Conservation (phyloP, 2,113 vertebrate species). For the Chaetodon auriga region DNA sequence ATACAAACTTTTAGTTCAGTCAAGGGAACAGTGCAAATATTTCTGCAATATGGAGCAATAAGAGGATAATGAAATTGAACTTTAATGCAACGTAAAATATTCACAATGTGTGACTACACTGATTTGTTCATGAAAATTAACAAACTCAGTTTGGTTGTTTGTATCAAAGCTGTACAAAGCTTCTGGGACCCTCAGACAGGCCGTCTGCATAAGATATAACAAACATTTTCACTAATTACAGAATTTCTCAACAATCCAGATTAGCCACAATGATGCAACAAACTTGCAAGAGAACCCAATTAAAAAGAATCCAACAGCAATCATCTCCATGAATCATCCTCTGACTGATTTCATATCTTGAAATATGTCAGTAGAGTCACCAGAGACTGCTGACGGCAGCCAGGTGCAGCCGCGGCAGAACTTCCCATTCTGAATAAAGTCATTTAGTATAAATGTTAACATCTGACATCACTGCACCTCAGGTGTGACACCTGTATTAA, state of each 20-base stretch:
- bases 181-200: conserved; percentile 59
- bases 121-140: conserved; percentile 65
- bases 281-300: conserved; percentile 76
- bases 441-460: conserved; percentile 61
- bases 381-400: conserved; percentile 15
- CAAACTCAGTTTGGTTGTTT: conserved; percentile 61
- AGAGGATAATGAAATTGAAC: conserved; percentile 33
- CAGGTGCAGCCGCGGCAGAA: conserved; percentile 46
- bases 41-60: conserved; percentile 53
- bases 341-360: conserved; percentile 67
- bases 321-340: conserved; percentile 48
- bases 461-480: conserved; percentile 56
- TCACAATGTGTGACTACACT: conserved; percentile 60
- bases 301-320: conserved; percentile 69
- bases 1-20: conserved; percentile 38
- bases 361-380: conserved; percentile 46
- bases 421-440: conserved; percentile 48
- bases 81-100: conserved; percentile 65
- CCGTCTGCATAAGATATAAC: conserved; percentile 55
- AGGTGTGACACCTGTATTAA: conserved; percentile 66
- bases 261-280: conserved; percentile 73
- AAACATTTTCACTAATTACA: conserved; percentile 74
- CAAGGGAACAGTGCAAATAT: conserved; percentile 15
- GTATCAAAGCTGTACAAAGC: conserved; percentile 66
- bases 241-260: conserved; percentile 74